phyloP scores from a whole-genome alignment of 2,888 invertebrate species.

The Lissocephala sabroskyi region DNA sequence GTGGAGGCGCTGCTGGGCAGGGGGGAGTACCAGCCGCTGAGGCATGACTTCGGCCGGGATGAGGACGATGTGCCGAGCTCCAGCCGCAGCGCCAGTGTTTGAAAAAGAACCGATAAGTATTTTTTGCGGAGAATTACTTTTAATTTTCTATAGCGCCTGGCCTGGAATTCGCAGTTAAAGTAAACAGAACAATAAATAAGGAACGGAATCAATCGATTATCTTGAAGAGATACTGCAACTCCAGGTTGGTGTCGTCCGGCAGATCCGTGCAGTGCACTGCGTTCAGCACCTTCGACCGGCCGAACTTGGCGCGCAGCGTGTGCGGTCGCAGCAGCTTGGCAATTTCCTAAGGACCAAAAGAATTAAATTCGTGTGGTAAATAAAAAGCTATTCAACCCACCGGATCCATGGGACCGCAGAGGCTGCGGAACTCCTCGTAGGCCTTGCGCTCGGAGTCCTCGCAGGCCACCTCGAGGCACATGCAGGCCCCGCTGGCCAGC shows the following conservation, averaged over 20 bases:
- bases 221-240: slow-evolving; percentile 87
- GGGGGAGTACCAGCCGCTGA: slow-evolving; percentile 9
- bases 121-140: slow-evolving; percentile 15
- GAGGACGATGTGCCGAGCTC: slow-evolving; percentile 46
- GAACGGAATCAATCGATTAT: slow-evolving; percentile 75
- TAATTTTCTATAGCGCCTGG: slow-evolving; percentile 35
- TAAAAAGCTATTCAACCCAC: slow-evolving; percentile 74
- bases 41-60: neutral
- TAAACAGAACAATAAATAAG: slow-evolving; percentile 5
- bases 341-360: slow-evolving; percentile 78
- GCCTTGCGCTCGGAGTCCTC: slow-evolving; percentile 75
- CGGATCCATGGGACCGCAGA: slow-evolving; percentile 93
- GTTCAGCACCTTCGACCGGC: slow-evolving; percentile 86
- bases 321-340: slow-evolving; percentile 87
- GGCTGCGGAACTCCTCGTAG: slow-evolving; percentile 83
- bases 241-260: slow-evolving; percentile 87
- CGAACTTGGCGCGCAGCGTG: slow-evolving; percentile 88
- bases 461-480: slow-evolving; percentile 88
- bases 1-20: slow-evolving; percentile 19
- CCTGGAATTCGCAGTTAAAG: slow-evolving; percentile 5
- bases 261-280: slow-evolving; percentile 96
- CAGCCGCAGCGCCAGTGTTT: slow-evolving; percentile 35
- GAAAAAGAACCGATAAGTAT: slow-evolving; percentile 2
- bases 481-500: slow-evolving; percentile 86
- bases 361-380: neutral